Conservation (phyloP, 1,140 invertebrate species). For the Lithobius niger region DNA sequence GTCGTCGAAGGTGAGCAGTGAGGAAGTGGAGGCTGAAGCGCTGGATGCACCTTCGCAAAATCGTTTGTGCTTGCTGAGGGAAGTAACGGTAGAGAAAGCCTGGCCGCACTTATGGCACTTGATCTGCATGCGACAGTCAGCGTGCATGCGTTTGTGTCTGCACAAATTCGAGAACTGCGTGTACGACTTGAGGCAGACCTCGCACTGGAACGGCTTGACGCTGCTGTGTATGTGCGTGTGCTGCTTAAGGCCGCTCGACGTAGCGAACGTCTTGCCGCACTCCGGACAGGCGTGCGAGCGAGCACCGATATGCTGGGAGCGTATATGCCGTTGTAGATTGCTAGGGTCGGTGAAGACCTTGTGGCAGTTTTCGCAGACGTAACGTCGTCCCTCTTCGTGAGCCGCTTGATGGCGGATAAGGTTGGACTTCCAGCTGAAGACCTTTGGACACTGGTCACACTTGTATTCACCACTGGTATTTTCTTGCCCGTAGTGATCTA, state of each 20-base stretch:
- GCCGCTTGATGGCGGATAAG: constrained; percentile 66
- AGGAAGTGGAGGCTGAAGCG: constrained; percentile 10
- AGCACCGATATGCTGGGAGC: constrained; percentile 81
- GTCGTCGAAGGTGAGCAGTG: constrained; percentile 18
- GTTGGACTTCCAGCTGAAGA: constrained; percentile 66
- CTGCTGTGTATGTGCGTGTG: constrained; percentile 98
- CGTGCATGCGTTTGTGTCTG: constrained; percentile 97
- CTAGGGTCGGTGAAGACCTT: constrained; percentile 91
- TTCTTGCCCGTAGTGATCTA: constrained; percentile 50
- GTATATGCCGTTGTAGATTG: constrained; percentile 90
- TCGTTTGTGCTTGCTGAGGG: constrained; percentile 41
- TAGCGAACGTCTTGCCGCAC: constrained; percentile 97
- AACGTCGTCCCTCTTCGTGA: constrained; percentile 59
- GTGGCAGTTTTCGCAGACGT: constrained; percentile 86
- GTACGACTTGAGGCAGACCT: constrained; percentile 80
- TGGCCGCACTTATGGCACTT: constrained; percentile 87
- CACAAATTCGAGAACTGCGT: constrained; percentile 99
- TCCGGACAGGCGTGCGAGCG: constrained; percentile 89
- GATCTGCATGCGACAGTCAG: constrained; percentile 70
- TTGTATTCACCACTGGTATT: constrained; percentile 47
- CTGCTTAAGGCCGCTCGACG: constrained; percentile 93
- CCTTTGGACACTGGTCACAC: constrained; percentile 69
- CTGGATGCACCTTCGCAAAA: constrained; percentile 44
- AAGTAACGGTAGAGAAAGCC: constrained; percentile 75
- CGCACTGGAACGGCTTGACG: constrained; percentile 94